These are phyloP conservation scores for Microcebus griseorufus DNA, from an alignment of 2,113 vertebrate genomes.

Conservation along the genomic window DNA sequence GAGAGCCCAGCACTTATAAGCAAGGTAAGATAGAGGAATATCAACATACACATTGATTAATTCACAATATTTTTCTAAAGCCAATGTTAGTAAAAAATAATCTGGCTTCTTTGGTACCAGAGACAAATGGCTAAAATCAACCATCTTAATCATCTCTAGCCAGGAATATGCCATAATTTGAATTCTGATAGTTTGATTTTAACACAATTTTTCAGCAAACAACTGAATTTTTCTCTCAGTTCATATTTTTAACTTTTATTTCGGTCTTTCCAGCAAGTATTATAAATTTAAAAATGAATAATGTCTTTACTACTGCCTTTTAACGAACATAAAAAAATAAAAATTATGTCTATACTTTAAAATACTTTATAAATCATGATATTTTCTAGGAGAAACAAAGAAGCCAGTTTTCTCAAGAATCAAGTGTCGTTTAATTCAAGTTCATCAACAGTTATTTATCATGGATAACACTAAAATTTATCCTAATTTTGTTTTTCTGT, in stretches of 20 bases:
- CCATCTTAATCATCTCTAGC: not conserved
- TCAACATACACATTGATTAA: not conserved
- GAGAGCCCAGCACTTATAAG: not conserved
- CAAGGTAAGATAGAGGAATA: not conserved
- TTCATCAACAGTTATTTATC: not conserved
- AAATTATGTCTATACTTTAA: not conserved
- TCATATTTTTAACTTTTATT: slow-evolving; percentile 45
- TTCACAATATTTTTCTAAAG: not conserved
- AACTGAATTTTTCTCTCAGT: slow-evolving; percentile 17
- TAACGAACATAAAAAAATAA: not conserved
- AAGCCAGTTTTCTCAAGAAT: not conserved
- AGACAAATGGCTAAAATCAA: not conserved
- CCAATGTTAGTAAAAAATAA: not conserved
- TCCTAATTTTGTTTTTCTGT: not conserved
- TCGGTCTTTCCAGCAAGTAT: not conserved
- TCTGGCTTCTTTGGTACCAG: not conserved
- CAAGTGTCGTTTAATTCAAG: not conserved
- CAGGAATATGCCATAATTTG: not conserved
- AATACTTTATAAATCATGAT: not conserved
- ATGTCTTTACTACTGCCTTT: not conserved
- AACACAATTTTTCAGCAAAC: not conserved
- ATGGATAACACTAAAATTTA: slow-evolving; percentile 14
- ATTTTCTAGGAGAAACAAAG: not conserved
- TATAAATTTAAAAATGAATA: not conserved
- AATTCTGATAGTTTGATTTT: not conserved